Base-by-base conservation (phyloP, 2,888 invertebrate genomes). In the Venustoraphidia nigricollis region DNA sequence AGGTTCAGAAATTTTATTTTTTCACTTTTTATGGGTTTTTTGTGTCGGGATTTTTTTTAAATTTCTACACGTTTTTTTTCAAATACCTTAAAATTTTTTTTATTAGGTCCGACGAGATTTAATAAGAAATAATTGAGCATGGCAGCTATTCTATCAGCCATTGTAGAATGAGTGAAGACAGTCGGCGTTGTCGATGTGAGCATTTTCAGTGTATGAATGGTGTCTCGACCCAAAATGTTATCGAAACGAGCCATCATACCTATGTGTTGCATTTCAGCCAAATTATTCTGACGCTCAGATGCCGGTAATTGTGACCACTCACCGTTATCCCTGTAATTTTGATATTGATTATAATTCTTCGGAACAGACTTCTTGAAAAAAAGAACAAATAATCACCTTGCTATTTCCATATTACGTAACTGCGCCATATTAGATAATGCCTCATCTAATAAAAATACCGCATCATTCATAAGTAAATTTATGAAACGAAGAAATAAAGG, bases 391-490 rank as follows among this genome's bases (percentile, higher is more conserved):
- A 57, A 68, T 58, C 67, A 84, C 81, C 80, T 80, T 8, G 82
- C 79, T 53, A 80, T 72, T 63, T 91, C 84, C 68, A 91, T 72
- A 54, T 86, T 86, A 48, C 84, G 79, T 50, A 95, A 77, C 64
- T 91, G 87, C 45, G 87, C 82, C 84, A 95, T 88, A 62, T 90
- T 89, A 4, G 83, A 75, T 10, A 91, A 72, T 0, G 93, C 92
- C 63, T 96, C 95, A 63, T 95, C 94, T 53, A 98, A 66, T 10
- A 98, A 71, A 63, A 89, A 97, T 36, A 95, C 94, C 47, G 95
- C 94, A 70, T 98, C 97, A 62, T 98, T 98, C 65, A 97, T 94
- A 11, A 98, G 72, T 53, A 98, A 75, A 71, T 98, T 98, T 37
- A 96, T 82, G 62, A 98, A 98, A 44, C 94, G 79, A 42, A 97